Conservation (phyloP, 2,113 vertebrate genomes). For the Labeo rohita region DNA sequence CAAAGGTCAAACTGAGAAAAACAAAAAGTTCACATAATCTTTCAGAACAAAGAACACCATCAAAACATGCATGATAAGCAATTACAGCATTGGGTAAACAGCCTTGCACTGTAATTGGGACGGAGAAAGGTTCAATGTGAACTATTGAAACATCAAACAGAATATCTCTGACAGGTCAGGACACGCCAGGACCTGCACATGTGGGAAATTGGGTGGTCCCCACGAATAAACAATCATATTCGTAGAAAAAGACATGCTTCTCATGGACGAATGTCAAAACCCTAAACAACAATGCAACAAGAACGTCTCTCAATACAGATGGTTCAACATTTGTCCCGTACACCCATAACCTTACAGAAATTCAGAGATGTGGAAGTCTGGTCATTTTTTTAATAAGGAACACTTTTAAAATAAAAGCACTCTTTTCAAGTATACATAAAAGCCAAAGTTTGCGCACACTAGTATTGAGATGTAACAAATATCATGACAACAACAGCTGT, state of each 20-base stretch:
- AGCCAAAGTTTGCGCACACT: not conserved
- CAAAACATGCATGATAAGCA: conserved; percentile 4
- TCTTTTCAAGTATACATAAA: not conserved
- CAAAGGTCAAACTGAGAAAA: conserved; percentile 33
- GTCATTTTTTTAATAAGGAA: not conserved
- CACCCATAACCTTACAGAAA: not conserved
- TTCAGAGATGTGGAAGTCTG: not conserved
- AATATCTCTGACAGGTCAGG: conserved; percentile 5
- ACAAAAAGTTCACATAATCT: conserved; percentile 17
- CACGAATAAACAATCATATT: conserved; percentile 49
- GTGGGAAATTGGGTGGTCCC: conserved; percentile 26
- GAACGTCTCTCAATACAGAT: not conserved
- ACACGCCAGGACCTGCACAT: not conserved
- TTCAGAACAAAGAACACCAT: conserved; percentile 18
- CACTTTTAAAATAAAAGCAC: not conserved
- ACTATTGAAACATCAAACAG: conserved; percentile 20
- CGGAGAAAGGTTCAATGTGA: conserved; percentile 13
- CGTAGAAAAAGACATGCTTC: conserved; percentile 16
- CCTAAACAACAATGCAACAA: not conserved
- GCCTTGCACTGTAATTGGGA: not conserved
- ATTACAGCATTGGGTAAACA: conserved; percentile 30
- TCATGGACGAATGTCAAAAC: not conserved
- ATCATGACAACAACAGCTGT: not conserved
- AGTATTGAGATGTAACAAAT: not conserved
- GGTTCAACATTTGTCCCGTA: not conserved